Evolutionary conservation across 2,113 vertebrate species (phyloP).

Genomic region (Apistogramma diplotaenia): DNA sequence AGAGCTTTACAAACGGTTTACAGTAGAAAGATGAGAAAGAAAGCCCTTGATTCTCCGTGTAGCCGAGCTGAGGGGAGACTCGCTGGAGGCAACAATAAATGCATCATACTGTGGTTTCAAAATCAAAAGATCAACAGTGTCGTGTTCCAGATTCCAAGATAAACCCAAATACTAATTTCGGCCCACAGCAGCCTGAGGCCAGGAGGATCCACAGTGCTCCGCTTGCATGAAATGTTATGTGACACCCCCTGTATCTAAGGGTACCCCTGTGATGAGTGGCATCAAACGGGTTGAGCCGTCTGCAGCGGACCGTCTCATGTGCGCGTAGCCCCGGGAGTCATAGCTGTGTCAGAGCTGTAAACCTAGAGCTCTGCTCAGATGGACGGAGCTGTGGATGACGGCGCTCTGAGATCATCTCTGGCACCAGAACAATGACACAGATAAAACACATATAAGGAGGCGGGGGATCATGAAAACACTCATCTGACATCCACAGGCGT

Average conservation of each 20-base stretch:
- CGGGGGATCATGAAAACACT: background rate
- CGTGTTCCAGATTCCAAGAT: conserved; percentile 61
- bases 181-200: conserved; percentile 34
- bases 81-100: conserved; percentile 33
- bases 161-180: conserved; percentile 60
- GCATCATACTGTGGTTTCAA: conserved; percentile 27
- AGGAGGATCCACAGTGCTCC: conserved; percentile 49
- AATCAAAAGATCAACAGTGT: conserved; percentile 70
- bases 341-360: conserved; percentile 50
- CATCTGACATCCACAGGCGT: background rate
- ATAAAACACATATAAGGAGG: conserved; percentile 30
- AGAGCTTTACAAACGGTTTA: background rate
- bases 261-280: conserved; percentile 34
- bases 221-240: conserved; percentile 54
- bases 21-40: background rate
- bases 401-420: conserved; percentile 62
- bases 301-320: conserved; percentile 39
- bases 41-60: conserved; percentile 6
- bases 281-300: conserved; percentile 56
- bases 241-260: conserved; percentile 55
- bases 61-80: conserved; percentile 18
- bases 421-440: conserved; percentile 50
- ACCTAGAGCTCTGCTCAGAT: conserved; percentile 56
- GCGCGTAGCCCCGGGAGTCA: conserved; percentile 39
- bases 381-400: conserved; percentile 26